phyloP scores from a whole-genome alignment of 2,888 invertebrate genomes.

The Dasysyrphus albostriatus region DNA sequence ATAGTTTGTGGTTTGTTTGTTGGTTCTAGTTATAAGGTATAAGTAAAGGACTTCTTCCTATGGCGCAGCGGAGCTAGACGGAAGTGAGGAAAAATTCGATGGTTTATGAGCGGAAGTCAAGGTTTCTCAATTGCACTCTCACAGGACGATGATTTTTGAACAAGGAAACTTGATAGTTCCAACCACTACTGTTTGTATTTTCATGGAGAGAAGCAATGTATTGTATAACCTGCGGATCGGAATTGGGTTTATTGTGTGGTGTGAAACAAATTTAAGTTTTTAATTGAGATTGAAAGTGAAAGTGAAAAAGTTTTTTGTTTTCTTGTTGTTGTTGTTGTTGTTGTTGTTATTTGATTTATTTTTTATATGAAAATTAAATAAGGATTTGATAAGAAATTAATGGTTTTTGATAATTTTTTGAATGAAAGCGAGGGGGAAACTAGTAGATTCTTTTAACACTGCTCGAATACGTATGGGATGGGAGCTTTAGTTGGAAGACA shows the following conservation, averaged over 20 bases:
- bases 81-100: slow-evolving; percentile 39
- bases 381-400: not conserved
- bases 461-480: not conserved
- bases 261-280: slow-evolving; percentile 53
- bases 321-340: not conserved
- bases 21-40: slow-evolving; percentile 11
- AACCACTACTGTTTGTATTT: not conserved
- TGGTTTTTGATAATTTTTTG: not conserved
- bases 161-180: slow-evolving; percentile 43
- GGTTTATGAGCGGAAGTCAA: slow-evolving; percentile 61
- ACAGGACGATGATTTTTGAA: slow-evolving; percentile 22
- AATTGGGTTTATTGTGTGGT: slow-evolving; percentile 26
- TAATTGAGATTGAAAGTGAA: slow-evolving; percentile 41
- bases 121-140: slow-evolving; percentile 56
- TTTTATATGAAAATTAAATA: not conserved
- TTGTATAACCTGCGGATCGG: slow-evolving; percentile 1
- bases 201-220: not conserved
- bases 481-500: too few relatives aligned
- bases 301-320: slow-evolving; percentile 6
- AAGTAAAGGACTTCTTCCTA: not conserved
- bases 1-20: slow-evolving; percentile 57
- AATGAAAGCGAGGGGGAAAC: not conserved
- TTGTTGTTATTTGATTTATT: not conserved
- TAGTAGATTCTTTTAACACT: not conserved
- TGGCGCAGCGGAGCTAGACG: not conserved